Evolutionary conservation across 2,888 invertebrate species (phyloP), one percentile per base, ranked within the genome.

Genomic region (Pristionchus arcanus): DNA sequence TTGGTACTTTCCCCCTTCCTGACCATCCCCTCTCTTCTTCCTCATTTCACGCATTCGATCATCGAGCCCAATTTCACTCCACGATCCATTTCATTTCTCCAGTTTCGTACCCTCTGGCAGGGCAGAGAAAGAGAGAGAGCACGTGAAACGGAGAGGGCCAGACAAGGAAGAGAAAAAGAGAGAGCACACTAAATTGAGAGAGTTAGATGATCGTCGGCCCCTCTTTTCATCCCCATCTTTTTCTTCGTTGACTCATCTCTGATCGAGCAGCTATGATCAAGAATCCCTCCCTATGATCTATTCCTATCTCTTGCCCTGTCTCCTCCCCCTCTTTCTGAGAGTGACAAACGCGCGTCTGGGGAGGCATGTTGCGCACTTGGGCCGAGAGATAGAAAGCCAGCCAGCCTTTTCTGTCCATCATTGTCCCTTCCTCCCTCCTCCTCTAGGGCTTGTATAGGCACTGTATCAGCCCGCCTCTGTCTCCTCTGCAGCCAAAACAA

Each of bases 281-380:
- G 74, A 37, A 74, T 74, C 37, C 37, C 28, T 42, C 49, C 81
- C 42, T 49, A 81, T 81, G 81, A 85, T 85, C 85, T 85, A 59
- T 85, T 49, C 55, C 87, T n/a, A n/a, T 74, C 74, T 28, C 37
- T 55, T 37, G 77, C 19, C 63, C 59, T 71, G 31, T 49, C 68
- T 31, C 77, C 37, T 21, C 66, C 68, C 19, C 37, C 49, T 25
- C 66, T 37, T 49, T 55, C 55, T 71, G 55, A 34, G 84, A 85
- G 59, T 85, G 84, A 85, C 84, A 85, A 85, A 85, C 84, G 84
- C 59, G 84, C 59, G 84, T 59, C 84, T 85, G 55, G 84, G 84
- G 84, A 85, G 21, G n/a, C 31, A 85, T 85, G 59, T 81, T 59
- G 84, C 84, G 84, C 84, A 85, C 84, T 85, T 25, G 59, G 31